These are phyloP conservation scores for Orthosia gracilis DNA, from an alignment of 2,888 invertebrate species.

Conservation along the genomic window DNA sequence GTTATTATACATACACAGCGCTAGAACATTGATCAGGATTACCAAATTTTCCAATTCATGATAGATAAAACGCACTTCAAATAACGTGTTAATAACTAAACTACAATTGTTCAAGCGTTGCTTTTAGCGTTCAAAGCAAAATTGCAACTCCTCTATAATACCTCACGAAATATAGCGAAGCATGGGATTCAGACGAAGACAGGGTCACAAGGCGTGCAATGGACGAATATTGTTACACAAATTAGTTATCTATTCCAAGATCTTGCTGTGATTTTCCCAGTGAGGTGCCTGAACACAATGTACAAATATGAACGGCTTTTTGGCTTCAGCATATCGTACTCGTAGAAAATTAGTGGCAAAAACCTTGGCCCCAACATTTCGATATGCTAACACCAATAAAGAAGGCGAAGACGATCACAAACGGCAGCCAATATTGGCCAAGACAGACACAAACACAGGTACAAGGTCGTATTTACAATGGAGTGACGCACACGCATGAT, in stretches of 20 bases:
- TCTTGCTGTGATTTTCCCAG: constrained; percentile 42
- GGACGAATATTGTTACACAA: constrained; percentile 67
- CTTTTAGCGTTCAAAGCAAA: constrained; percentile 63
- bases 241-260: constrained; percentile 51
- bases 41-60: constrained; percentile 16
- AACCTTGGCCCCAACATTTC: constrained; percentile 39
- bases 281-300: constrained; percentile 60
- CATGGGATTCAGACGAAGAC: constrained; percentile 52
- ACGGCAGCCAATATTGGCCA: constrained; percentile 67
- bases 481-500: constrained; percentile 71
- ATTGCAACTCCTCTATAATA: constrained; percentile 44
- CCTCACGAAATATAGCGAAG: constrained; percentile 66
- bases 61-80: constrained; percentile 54
- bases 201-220: constrained; percentile 65
- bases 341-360: constrained; percentile 32
- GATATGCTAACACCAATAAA: constrained; percentile 70
- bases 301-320: constrained; percentile 41
- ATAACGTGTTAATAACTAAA: constrained; percentile 33
- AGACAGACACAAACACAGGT: constrained; percentile 76
- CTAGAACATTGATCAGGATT: neutral
- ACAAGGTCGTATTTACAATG: constrained; percentile 79
- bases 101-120: constrained; percentile 60
- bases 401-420: constrained; percentile 70
- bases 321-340: constrained; percentile 53
- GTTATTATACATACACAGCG: neutral